Conservation (phyloP, 2,113 vertebrate genomes). For the Pseudorhombus dupliciocellatus region DNA sequence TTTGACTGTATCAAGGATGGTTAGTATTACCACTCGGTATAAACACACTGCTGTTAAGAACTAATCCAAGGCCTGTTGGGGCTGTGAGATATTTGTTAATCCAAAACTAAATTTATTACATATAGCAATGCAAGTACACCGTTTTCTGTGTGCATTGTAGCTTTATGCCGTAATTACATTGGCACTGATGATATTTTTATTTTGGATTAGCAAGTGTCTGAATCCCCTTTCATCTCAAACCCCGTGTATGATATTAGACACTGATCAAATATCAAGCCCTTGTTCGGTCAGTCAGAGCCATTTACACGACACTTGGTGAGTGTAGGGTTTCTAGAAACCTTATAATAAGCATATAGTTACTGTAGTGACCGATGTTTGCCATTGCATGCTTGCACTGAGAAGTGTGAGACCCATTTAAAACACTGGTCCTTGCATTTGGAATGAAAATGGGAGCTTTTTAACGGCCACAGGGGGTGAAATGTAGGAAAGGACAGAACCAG, state of each 20-base stretch:
- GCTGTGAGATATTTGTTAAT: background rate
- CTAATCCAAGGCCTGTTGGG: slow-evolving; percentile 4
- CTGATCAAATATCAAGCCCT: background rate
- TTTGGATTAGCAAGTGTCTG: background rate
- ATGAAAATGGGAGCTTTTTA: too few relatives aligned
- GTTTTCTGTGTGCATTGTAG: too few relatives aligned
- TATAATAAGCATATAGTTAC: slow-evolving; percentile 24
- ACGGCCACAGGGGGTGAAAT: background rate
- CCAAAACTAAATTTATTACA: too few relatives aligned
- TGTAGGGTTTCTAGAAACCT: slow-evolving; percentile 23
- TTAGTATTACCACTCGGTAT: slow-evolving; percentile 45
- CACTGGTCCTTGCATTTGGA: too few relatives aligned
- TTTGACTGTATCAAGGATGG: slow-evolving; percentile 14
- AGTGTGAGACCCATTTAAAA: background rate
- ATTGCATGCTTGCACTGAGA: background rate
- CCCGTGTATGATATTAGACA: background rate
- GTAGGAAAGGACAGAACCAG: too few relatives aligned
- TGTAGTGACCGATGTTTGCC: slow-evolving; percentile 23
- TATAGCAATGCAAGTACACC: too few relatives aligned
- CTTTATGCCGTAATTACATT: background rate
- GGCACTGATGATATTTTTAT: background rate
- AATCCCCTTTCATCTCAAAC: slow-evolving; percentile 6
- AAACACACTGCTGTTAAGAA: slow-evolving; percentile 44
- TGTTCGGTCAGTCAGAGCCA: background rate
- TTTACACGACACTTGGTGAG: slow-evolving; percentile 16